Evolutionary conservation across 1,140 invertebrate species (phyloP), one percentile per base, ranked within the genome.

Genomic region (Pseudomyrmex flavicornis): DNA sequence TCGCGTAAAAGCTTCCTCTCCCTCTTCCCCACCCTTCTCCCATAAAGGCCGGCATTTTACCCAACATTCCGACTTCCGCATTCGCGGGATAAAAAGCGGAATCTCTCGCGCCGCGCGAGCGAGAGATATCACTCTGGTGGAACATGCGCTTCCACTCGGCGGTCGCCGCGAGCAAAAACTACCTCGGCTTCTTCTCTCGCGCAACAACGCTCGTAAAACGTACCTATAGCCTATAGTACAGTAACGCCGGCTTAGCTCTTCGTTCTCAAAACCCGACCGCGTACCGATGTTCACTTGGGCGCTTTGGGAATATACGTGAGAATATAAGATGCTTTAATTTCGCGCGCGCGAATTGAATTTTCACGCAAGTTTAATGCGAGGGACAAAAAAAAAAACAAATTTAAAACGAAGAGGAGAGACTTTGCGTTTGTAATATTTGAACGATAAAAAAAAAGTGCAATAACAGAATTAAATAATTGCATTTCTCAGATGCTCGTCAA

Each of bases 41-140:
- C 2, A 17, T 35, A 70, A 80, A 72, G 54, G 58, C 44, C 73
- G 44, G 74, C 76, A 59, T 85, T 82, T 75, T 59, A 62, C 50
- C 54, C 2, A 8, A 8, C 62, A 46, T 13, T 50, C 13, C 26
- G 68, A 35, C 5, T 5, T 87, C 35, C 66, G 70, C 22, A 15
- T 70, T 83, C 26, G 17, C 50, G 79, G 35, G 65, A 86, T 86
- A 82, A 82, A 74, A 70, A 65, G 75, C 59, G 59, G 48, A 76
- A 83, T 74, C 65, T 74, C 65, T 48, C 77, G 26, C 17, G 12
- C 61, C 26, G 22, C 62, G 46, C 35, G 35, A 26, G 22, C 26
- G 26, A 35, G 35, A 35, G 35, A 52, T 70, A 72, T 86, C 84
- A 62, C 48, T 83, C 58, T 52, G 50, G 7, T 54, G 72, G 56